phyloP scores from a whole-genome alignment of 1,140 invertebrate species.

The Psix sp. region DNA sequence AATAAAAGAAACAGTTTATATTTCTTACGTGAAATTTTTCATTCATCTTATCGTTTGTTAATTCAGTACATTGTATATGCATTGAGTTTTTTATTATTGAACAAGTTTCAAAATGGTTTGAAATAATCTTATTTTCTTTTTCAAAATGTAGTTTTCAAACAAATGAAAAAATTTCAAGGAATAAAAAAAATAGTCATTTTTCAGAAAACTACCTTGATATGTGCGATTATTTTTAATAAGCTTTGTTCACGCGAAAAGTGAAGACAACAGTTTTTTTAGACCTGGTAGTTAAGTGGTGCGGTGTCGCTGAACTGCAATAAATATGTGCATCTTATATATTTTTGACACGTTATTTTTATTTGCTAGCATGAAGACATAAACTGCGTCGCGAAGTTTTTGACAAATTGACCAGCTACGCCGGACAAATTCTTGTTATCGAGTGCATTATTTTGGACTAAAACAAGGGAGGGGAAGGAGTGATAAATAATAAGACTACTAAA shows the following conservation, averaged over 20 bases:
- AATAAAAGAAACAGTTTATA: too few species aligned
- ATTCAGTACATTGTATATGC: too few species aligned
- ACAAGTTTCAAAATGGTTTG: too few species aligned
- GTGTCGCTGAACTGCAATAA: conserved; percentile 32
- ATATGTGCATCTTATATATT: conserved; percentile 28
- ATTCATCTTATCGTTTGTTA: too few species aligned
- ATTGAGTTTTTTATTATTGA: too few species aligned
- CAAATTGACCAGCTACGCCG: conserved; percentile 20
- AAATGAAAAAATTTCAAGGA: too few species aligned
- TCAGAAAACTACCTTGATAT: conserved; percentile 11
- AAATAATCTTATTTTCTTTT: too few species aligned
- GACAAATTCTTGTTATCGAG: conserved; percentile 11
- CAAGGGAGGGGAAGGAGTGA: background rate
- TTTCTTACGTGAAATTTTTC: too few species aligned
- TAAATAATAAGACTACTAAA: background rate
- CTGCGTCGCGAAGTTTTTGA: conserved; percentile 6
- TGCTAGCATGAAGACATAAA: conserved; percentile 16
- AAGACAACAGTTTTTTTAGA: conserved; percentile 15
- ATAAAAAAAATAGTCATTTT: too few species aligned
- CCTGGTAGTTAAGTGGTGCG: conserved; percentile 11
- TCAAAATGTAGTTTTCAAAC: too few species aligned
- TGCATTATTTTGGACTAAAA: conserved; percentile 18
- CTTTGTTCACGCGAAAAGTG: conserved; percentile 6
- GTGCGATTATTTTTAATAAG: conserved; percentile 32
- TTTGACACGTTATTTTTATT: conserved; percentile 43